Conservation (phyloP, 2,113 vertebrate species). For the Sarotherodon lohbergeri region DNA sequence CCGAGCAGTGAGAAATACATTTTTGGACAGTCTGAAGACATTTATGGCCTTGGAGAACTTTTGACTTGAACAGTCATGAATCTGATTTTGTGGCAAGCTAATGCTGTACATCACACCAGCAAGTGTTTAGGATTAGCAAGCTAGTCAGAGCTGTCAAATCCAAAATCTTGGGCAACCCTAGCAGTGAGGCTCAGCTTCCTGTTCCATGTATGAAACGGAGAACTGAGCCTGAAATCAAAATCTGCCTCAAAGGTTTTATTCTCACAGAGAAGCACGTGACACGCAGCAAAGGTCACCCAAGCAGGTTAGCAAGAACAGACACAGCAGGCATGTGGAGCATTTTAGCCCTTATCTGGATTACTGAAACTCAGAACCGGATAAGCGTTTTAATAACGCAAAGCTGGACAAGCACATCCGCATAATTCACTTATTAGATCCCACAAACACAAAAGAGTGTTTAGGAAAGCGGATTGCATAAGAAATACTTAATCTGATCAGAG, state of each 20-base stretch:
- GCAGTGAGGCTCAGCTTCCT: neutral
- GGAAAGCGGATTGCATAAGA: neutral
- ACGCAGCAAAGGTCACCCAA: neutral
- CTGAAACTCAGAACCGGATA: neutral
- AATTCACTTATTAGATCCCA: neutral
- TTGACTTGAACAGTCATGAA: neutral
- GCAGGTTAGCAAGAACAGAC: neutral
- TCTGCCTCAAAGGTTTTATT: neutral
- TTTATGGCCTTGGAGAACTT: neutral
- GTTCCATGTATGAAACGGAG: neutral
- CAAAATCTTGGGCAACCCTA: neutral
- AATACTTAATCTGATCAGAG: neutral
- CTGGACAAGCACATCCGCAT: neutral
- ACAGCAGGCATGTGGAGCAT: neutral
- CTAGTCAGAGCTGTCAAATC: neutral
- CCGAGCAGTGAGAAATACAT: neutral
- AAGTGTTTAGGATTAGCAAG: neutral
- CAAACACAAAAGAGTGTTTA: neutral
- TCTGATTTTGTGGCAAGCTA: neutral
- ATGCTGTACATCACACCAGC: neutral
- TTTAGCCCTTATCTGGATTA: neutral
- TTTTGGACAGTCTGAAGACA: neutral
- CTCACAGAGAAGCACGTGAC: neutral
- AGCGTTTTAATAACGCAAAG: neutral
- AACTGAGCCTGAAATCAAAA: neutral